phyloP scores from a whole-genome alignment of 30 jellyfish, hydroid and myxozoan genomes.

The Catostylus mosaicus region DNA sequence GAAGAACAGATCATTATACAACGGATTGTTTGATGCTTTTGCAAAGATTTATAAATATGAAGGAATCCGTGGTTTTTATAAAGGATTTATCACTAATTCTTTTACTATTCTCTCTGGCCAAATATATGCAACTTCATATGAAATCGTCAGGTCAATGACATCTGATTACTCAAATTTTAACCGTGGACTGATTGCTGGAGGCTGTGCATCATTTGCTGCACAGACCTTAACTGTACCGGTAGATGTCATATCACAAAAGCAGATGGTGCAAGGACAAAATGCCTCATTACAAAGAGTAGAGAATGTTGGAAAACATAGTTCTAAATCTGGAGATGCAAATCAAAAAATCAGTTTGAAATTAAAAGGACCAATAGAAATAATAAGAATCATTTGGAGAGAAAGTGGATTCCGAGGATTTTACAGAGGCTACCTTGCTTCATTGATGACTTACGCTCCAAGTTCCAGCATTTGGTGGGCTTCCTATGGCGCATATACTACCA shows the following conservation, averaged over 20 bases:
- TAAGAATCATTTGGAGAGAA: slow-evolving; percentile 55
- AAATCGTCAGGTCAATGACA: slow-evolving; percentile 65
- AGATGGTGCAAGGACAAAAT: slow-evolving; percentile 87
- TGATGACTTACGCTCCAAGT: slow-evolving; percentile 92
- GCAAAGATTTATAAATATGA: slow-evolving; percentile 77
- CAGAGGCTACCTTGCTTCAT: slow-evolving; percentile 93
- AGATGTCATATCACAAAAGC: slow-evolving; percentile 92
- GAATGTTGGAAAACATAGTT: not conserved
- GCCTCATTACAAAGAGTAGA: slow-evolving; percentile 16
- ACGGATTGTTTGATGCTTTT: slow-evolving; percentile 90
- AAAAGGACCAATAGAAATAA: slow-evolving; percentile 61
- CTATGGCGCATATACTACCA: slow-evolving; percentile 77
- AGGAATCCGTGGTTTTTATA: slow-evolving; percentile 96
- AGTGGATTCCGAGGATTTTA: slow-evolving; percentile 89
- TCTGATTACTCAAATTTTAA: slow-evolving; percentile 58
- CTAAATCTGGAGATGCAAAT: not conserved
- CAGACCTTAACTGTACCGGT: slow-evolving; percentile 96
- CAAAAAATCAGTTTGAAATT: not conserved
- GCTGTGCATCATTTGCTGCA: slow-evolving; percentile 94
- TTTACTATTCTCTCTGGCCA: slow-evolving; percentile 86
- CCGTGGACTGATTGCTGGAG: slow-evolving; percentile 88
- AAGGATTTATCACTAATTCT: slow-evolving; percentile 81
- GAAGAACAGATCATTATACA: slow-evolving; percentile 67
- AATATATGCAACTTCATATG: slow-evolving; percentile 83
- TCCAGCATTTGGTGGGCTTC: slow-evolving; percentile 99